Percentiles rank a stretch among this genome's conserved stretches.
Conservation (phyloP, 2,888 invertebrate species). For the Amphipyra berbera region DNA sequence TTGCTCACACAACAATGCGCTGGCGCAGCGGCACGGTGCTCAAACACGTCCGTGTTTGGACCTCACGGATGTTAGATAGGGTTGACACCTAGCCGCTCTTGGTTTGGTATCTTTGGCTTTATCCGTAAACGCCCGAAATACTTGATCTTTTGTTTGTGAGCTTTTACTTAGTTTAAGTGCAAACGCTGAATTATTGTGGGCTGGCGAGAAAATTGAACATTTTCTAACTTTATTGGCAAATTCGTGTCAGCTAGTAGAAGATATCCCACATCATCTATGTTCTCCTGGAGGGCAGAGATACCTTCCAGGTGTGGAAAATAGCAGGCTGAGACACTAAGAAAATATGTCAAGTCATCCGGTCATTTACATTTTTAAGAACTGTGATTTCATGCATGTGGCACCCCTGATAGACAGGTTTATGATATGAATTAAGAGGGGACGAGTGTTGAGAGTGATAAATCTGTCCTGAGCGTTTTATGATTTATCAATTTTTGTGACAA, state of each 20-base stretch:
- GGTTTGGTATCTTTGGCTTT: constrained; percentile 23
- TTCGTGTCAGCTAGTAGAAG: no score
- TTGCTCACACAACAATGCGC: constrained; percentile 74
- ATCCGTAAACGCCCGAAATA: constrained; percentile 2
- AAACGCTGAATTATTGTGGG: no score
- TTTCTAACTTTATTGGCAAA: no score
- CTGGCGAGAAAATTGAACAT: no score
- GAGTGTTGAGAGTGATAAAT: constrained; percentile 50
- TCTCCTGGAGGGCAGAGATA: no score
- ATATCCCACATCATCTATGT: no score
- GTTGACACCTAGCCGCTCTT: constrained; percentile 56
- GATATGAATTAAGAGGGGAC: constrained; percentile 31
- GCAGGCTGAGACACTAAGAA: no score
- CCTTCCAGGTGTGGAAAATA: no score
- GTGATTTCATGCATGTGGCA: constrained; percentile 1
- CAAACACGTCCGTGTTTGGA: constrained; percentile 74
- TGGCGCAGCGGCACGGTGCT: constrained; percentile 67
- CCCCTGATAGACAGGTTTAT: constrained; percentile 41
- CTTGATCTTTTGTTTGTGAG: neutral
- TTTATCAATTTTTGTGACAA: constrained; percentile 47
- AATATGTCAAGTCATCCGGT: neutral
- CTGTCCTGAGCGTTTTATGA: constrained; percentile 50
- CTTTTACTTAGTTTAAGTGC: neutral
- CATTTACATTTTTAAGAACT: neutral
- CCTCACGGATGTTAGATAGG: constrained; percentile 79